Conservation (phyloP, 1,140 invertebrate species). For the Drosophila malerkotliana region DNA sequence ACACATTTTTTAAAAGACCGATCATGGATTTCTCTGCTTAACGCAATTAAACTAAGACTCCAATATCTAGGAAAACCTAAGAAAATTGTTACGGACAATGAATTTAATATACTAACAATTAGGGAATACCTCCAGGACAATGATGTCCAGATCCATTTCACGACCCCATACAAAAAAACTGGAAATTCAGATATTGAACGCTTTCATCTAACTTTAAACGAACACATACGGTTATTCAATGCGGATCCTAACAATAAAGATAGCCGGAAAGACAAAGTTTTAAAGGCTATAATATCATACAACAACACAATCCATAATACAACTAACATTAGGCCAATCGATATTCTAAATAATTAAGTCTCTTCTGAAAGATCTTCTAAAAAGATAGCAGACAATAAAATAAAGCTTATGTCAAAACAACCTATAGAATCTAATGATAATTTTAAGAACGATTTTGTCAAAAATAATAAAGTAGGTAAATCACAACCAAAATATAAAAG, state of each 20-base stretch:
- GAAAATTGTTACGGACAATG: slow-evolving; percentile 14
- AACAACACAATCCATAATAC: background rate
- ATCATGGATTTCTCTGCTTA: slow-evolving; percentile 3
- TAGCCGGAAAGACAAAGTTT: background rate
- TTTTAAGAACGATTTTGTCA: slow-evolving; percentile 1
- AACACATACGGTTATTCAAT: slow-evolving; percentile 1
- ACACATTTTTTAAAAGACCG: background rate
- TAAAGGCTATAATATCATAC: slow-evolving; percentile 3
- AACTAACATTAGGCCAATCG: slow-evolving; percentile 2
- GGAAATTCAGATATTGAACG: slow-evolving; percentile 1
- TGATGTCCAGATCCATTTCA: slow-evolving; percentile 3
- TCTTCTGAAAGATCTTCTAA: slow-evolving; percentile 3
- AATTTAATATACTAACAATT: slow-evolving; percentile 2
- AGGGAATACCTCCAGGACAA: slow-evolving; percentile 3
- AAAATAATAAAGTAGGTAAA: slow-evolving; percentile 3
- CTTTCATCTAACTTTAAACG: background rate
- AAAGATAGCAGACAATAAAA: slow-evolving; percentile 1
- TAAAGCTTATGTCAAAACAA: background rate
- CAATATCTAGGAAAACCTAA: slow-evolving; percentile 23
- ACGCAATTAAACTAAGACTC: slow-evolving; percentile 25
- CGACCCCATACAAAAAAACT: slow-evolving; percentile 3
- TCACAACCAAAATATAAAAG: slow-evolving; percentile 1
- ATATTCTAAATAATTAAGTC: slow-evolving; percentile 2
- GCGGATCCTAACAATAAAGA: slow-evolving; percentile 3
- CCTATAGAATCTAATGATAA: background rate